Percentiles rank a stretch among this genome's conserved stretches.
Evolutionary conservation across 1,140 invertebrate genomes (phyloP).

Genomic region (Scaptomyza hsui): DNA sequence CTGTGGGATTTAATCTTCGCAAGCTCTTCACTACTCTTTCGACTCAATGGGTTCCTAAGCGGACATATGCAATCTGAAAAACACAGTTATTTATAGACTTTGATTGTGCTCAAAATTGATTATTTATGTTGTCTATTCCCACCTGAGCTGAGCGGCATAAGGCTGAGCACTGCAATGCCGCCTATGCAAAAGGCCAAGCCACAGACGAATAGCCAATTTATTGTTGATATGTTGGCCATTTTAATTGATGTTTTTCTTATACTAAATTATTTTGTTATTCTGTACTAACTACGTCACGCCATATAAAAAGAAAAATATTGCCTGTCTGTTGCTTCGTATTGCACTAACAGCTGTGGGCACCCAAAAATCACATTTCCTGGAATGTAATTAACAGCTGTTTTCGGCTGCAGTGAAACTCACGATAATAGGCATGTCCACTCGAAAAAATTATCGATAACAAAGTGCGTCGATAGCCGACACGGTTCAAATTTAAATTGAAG

Average conservation of each 20-base stretch:
- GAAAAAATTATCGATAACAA: no score
- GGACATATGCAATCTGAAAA: slow-evolving; percentile 77
- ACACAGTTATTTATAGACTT: slow-evolving; percentile 47
- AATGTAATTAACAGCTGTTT: no score
- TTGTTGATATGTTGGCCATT: slow-evolving; percentile 73
- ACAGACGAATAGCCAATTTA: slow-evolving; percentile 80
- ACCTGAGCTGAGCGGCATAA: slow-evolving; percentile 78
- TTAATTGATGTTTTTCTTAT: slow-evolving; percentile 37
- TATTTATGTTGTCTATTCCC: slow-evolving; percentile 8
- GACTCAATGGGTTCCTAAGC: slow-evolving; percentile 58
- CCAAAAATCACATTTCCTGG: no score
- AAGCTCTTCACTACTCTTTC: background rate
- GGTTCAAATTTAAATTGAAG: no score
- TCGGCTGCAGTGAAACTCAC: no score
- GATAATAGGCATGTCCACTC: no score
- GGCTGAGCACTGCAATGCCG: slow-evolving; percentile 72
- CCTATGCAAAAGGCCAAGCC: slow-evolving; percentile 73
- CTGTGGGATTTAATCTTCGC: slow-evolving; percentile 11
- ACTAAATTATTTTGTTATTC: slow-evolving; percentile 19
- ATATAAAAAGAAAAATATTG: slow-evolving; percentile 23
- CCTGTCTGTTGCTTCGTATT: slow-evolving; percentile 1
- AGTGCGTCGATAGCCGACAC: no score
- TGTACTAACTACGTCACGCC: slow-evolving; percentile 30
- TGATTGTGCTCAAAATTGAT: slow-evolving; percentile 4
- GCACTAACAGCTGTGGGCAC: slow-evolving; percentile 15